Conservation (phyloP, 37 sponge, comb jelly and placozoan species). For the Halichondria panicea region DNA sequence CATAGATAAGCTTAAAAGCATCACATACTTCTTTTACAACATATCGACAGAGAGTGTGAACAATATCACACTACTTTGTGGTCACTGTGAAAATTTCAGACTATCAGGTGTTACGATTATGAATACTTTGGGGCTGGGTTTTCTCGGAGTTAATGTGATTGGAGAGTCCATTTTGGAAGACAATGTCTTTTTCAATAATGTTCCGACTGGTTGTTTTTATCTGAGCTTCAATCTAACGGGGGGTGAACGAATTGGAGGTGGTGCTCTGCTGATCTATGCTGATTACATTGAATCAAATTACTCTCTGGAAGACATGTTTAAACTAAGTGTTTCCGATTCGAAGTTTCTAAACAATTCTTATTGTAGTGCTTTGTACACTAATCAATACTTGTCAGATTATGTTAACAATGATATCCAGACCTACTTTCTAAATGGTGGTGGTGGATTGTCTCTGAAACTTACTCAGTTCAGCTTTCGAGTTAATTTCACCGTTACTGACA, state of each 20-base stretch:
- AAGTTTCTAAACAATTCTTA: constrained; percentile 35
- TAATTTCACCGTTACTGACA: constrained; percentile 5
- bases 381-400: background rate
- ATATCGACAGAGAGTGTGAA: background rate
- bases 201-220: constrained; percentile 4
- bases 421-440: constrained; percentile 46
- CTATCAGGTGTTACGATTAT: background rate
- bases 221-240: background rate
- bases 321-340: constrained; percentile 9
- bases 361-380: constrained; percentile 37
- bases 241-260: constrained; percentile 35
- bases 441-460: constrained; percentile 42
- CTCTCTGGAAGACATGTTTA: no score
- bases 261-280: constrained; percentile 15
- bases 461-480: constrained; percentile 29
- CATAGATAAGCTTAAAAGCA: background rate
- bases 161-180: constrained; percentile 22
- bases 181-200: background rate
- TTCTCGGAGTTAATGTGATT: constrained; percentile 36
- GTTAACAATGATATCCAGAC: no score
- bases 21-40: constrained; percentile 11
- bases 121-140: constrained; percentile 36
- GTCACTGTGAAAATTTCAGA: constrained; percentile 3
- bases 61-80: constrained; percentile 15
- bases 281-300: constrained; percentile 36